Conservation (phyloP, 2,888 invertebrate genomes). For the Volucella inanis region DNA sequence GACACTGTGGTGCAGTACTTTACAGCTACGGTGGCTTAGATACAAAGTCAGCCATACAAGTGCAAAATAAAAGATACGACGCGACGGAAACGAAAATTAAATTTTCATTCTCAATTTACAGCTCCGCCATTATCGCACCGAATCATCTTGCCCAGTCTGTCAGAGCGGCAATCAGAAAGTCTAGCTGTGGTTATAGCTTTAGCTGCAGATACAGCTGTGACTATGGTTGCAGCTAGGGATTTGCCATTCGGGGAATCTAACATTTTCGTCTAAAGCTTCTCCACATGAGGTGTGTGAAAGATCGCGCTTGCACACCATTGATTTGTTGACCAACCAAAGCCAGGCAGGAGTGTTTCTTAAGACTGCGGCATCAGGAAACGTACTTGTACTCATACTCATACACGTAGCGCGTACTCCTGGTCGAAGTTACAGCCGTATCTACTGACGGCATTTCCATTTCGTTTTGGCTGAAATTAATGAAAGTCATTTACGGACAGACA, state of each 20-base stretch:
- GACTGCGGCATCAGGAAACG: slow-evolving; percentile 58
- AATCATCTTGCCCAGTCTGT: slow-evolving; percentile 57
- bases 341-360: slow-evolving; percentile 47
- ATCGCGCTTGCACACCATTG: slow-evolving; percentile 31
- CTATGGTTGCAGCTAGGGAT: slow-evolving; percentile 45
- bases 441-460: slow-evolving; percentile 62
- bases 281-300: slow-evolving; percentile 53
- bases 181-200: slow-evolving; percentile 2
- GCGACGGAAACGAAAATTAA: slow-evolving; percentile 70
- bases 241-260: slow-evolving; percentile 52
- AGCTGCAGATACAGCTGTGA: too few species aligned
- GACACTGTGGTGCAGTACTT: slow-evolving; percentile 22
- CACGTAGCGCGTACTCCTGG: too few species aligned
- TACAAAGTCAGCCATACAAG: slow-evolving; percentile 23
- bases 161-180: slow-evolving; percentile 58
- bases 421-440: too few species aligned
- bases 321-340: slow-evolving; percentile 13
- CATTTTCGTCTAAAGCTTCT: slow-evolving; percentile 39
- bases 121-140: slow-evolving; percentile 52
- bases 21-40: slow-evolving; percentile 41
- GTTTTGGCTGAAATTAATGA: slow-evolving; percentile 73
- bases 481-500: slow-evolving; percentile 65
- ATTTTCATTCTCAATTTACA: slow-evolving; percentile 71
- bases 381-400: slow-evolving; percentile 19
- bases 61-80: slow-evolving; percentile 37